Evolutionary conservation across 2,113 vertebrate species (phyloP).

Genomic region (Synodontis membranacea): DNA sequence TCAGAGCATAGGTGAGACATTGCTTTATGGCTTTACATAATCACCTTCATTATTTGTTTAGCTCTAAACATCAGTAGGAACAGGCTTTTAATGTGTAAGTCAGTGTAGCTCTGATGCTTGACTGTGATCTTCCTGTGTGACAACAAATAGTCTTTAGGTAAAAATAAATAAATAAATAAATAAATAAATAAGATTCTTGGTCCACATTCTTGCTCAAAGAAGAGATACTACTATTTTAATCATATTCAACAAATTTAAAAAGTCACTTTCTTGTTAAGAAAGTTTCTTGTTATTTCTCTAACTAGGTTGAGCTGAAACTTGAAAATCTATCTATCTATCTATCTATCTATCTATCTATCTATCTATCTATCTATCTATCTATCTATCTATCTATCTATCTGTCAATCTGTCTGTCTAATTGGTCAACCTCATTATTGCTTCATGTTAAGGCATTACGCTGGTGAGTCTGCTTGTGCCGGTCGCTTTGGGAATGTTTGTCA

Average conservation of each 20-base stretch:
- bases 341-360: neutral
- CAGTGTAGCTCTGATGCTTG: neutral
- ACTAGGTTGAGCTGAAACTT: neutral
- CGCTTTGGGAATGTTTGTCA: slow-evolving; percentile 78
- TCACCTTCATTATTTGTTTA: neutral
- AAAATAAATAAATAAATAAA: neutral
- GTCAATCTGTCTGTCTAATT: neutral
- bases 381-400: neutral
- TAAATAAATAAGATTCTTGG: neutral
- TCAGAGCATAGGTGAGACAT: slow-evolving; percentile 84
- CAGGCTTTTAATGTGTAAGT: too few relatives aligned
- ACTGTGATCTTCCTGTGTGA: neutral
- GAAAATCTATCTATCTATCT: neutral
- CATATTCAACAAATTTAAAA: neutral
- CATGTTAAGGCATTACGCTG: slow-evolving; percentile 81
- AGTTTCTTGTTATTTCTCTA: neutral
- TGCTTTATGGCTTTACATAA: neutral
- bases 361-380: neutral
- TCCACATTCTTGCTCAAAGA: neutral
- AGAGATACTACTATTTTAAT: neutral
- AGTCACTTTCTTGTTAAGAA: neutral
- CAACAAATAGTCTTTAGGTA: neutral
- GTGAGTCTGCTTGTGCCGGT: slow-evolving; percentile 85
- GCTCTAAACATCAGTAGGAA: neutral
- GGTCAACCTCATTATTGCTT: neutral